Conservation (phyloP, 2,113 vertebrate species). For the Zapus hudsonius region DNA sequence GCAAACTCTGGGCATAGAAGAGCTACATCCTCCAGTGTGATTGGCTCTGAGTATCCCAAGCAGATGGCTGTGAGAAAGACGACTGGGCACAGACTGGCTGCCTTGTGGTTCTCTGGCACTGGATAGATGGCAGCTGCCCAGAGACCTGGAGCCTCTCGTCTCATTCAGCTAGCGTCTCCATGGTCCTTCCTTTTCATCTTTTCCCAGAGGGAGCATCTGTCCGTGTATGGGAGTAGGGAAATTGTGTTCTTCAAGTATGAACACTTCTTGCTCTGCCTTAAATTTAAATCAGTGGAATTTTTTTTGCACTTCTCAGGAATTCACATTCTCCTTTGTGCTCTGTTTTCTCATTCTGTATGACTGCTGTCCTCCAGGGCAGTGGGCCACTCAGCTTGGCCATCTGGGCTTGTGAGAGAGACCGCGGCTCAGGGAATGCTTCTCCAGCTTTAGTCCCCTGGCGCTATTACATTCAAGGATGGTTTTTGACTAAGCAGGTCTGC, state of each 20-base stretch:
- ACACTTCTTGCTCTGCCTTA: background rate
- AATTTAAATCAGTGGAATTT: background rate
- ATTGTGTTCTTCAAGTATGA: background rate
- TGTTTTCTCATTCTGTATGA: background rate
- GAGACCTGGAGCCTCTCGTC: background rate
- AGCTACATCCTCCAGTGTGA: background rate
- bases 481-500: background rate
- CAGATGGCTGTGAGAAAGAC: slow-evolving; percentile 52
- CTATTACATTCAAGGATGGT: background rate
- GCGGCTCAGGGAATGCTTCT: background rate
- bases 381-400: background rate
- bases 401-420: background rate
- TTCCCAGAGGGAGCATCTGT: background rate
- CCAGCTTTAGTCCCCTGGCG: background rate
- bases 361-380: background rate
- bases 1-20: background rate
- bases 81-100: background rate
- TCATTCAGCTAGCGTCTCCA: slow-evolving; percentile 1
- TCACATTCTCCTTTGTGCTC: background rate
- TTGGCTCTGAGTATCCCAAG: background rate
- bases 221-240: background rate
- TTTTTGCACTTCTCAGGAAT: background rate
- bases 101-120: slow-evolving; percentile 49
- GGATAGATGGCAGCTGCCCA: background rate
- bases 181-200: background rate